Evolutionary conservation across 2,113 vertebrate species (phyloP), one percentile per base, ranked within the genome.

Genomic region (Tragelaphus imberbis): DNA sequence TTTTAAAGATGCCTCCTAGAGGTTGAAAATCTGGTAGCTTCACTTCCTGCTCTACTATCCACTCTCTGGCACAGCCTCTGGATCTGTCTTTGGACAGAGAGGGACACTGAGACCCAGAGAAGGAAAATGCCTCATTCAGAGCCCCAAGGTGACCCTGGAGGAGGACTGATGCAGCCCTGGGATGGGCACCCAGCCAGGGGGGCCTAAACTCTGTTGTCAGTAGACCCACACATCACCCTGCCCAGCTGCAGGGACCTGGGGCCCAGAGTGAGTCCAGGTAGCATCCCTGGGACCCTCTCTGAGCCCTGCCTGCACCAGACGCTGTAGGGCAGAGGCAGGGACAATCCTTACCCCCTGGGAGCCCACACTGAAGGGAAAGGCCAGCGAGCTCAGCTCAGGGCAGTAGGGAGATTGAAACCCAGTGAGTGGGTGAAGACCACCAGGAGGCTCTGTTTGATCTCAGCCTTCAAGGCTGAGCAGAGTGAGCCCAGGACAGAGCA

Each of bases 1-100:
- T 95, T 95, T 4, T n/a, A 86, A 84, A 92, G 87, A 40, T 19
- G 12, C 27, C 85, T 86, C 49, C 23, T 8, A 3, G 75, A 90
- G 55, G 33, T 9, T 14, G 82, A 89, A 40, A 61, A 71, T 55
- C 82, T 53, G 15, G 59, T 58, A 33, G 47, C 16, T 33, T 17
- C 6, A 44, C 88, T 93, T 89, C 56, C 61, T 92, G 63, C 51
- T 85, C 55, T 7, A 23, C 84, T 33, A 9, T 30, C 33, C 25
- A 2, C 2, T 9, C 77, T 33, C 28, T 25, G 36, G 44, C 27
- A 40, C 71, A 79, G 56, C 44, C 28, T 77, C 87, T 11, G 27
- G 87, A 15, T 40, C 79, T 71, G 56, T 19, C 53, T 97, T 33
- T 79, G 68, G 90, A 44, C 56, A 40, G 40, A 59, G 75, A 56